Evolutionary conservation across 2,113 vertebrate genomes (phyloP), one percentile per base, ranked within the genome.

Genomic region (Pseudorasbora parva): DNA sequence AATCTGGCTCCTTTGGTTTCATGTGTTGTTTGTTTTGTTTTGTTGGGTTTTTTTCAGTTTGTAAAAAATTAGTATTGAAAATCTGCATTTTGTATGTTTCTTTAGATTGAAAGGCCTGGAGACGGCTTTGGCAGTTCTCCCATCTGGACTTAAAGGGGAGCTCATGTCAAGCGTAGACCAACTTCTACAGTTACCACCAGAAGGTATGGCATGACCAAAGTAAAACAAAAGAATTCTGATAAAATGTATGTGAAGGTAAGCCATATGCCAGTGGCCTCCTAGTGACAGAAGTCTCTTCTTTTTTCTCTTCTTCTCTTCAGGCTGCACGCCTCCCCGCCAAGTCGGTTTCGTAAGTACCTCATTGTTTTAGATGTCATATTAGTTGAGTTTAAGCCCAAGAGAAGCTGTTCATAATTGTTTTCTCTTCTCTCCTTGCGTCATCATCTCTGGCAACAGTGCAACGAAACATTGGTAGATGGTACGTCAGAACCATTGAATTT

Each of bases 381-480:
- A 11, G 72, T 30, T 11, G 1, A 2, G 49, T 75, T 6, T 0
- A 75, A 75, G 47, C 47, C 15, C 47, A 17, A 9, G 2, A 19
- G 15, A 30, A 75, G 8, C 23, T 54, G 25, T 33, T 15, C 5
- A 27, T 17, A 23, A 68, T 17, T 11, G 27, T 57, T 33, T 47
- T 78, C 49, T 23, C 81, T 72, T 69, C 2, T 66, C 71, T 81
- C n/a, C 47, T 19, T 82, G 15, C n/a, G 66, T 54, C 30, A 19
- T 14, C 19, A 14, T 54, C 30, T 37, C 19, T 41, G 1, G 6
- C 27, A n/a, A 30, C n/a, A 91, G 89, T 91, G 90, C 87, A 78
- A 82, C 51, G 33, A 82, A 23, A 90, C 87, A 30, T 9, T 14
- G 15, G 84, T 88, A 3, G 21, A 88, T 45, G 89, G 90, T 91